Conservation (phyloP, 2,113 vertebrate species). For the Chlorodrepanis virens region DNA sequence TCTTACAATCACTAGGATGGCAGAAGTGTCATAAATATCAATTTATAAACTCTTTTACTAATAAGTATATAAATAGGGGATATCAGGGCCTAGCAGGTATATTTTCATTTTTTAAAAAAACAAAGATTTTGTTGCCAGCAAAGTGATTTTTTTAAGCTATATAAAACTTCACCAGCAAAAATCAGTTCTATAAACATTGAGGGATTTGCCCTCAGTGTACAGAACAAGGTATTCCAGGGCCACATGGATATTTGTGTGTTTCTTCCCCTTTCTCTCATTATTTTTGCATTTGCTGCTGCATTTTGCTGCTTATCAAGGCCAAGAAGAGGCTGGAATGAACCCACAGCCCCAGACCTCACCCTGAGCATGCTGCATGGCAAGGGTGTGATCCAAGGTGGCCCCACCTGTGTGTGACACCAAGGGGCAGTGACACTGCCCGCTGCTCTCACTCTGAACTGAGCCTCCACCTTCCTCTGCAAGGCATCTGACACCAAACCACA, state of each 20-base stretch:
- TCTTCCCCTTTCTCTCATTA: not conserved
- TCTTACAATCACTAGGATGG: not conserved
- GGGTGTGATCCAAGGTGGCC: not conserved
- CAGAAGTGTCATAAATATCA: not conserved
- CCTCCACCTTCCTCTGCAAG: not conserved
- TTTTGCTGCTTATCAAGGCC: not conserved
- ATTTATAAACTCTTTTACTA: not conserved
- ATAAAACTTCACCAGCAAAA: not conserved
- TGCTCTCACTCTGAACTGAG: not conserved
- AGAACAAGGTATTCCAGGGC: not conserved
- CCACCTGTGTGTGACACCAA: fast-evolving
- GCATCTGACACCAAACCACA: not conserved
- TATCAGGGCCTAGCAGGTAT: not conserved
- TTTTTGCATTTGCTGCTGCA: not conserved
- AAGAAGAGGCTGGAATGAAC: not conserved
- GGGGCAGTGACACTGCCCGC: not conserved
- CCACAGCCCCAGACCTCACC: fast-evolving
- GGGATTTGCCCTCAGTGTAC: not conserved
- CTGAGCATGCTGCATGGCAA: fast-evolving
- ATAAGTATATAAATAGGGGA: not conserved
- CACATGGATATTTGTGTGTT: not conserved
- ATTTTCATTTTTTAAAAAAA: not conserved
- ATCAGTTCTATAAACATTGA: fast-evolving
- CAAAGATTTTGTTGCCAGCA: too few relatives aligned
- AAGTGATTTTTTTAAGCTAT: not conserved